Evolutionary conservation across 1,140 invertebrate genomes (phyloP).

Genomic region (Acromyrmex charruanus): DNA sequence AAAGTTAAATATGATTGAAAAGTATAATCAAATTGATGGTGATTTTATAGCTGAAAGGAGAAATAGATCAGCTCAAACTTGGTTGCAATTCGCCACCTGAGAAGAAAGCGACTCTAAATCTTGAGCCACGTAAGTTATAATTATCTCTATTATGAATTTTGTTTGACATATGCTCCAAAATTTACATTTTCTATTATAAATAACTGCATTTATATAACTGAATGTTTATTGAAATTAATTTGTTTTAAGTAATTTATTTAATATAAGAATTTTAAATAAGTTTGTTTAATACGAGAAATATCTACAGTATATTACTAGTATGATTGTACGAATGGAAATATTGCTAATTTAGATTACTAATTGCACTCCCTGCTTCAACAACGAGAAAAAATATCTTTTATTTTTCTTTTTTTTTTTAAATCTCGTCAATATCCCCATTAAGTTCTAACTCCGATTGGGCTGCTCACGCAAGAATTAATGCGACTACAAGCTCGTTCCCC

Average conservation of each 20-base stretch:
- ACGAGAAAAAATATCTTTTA: background rate
- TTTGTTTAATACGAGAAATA: constrained; percentile 11
- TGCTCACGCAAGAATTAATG: constrained; percentile 45
- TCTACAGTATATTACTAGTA: background rate
- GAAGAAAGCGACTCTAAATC: constrained; percentile 49
- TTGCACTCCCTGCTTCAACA: constrained; percentile 37
- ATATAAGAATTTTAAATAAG: background rate
- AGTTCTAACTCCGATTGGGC: constrained; percentile 57
- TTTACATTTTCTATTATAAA: constrained; percentile 13
- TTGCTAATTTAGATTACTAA: constrained; percentile 47
- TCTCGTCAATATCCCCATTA: constrained; percentile 23
- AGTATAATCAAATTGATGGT: background rate
- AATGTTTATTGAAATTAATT: constrained; percentile 8
- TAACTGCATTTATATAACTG: background rate
- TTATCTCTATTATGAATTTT: constrained; percentile 12
- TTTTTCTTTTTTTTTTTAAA: constrained; percentile 16
- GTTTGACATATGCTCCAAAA: constrained; percentile 4
- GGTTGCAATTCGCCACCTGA: constrained; percentile 65
- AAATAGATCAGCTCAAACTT: constrained; percentile 78
- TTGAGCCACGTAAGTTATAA: constrained; percentile 74
- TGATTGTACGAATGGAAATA: background rate
- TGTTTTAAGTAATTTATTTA: constrained; percentile 1
- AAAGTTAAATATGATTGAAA: constrained; percentile 19
- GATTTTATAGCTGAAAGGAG: constrained; percentile 78
- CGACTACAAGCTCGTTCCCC: constrained; percentile 46